Evolutionary conservation across 2,888 invertebrate genomes (phyloP).

Genomic region (Acronicta leporina): DNA sequence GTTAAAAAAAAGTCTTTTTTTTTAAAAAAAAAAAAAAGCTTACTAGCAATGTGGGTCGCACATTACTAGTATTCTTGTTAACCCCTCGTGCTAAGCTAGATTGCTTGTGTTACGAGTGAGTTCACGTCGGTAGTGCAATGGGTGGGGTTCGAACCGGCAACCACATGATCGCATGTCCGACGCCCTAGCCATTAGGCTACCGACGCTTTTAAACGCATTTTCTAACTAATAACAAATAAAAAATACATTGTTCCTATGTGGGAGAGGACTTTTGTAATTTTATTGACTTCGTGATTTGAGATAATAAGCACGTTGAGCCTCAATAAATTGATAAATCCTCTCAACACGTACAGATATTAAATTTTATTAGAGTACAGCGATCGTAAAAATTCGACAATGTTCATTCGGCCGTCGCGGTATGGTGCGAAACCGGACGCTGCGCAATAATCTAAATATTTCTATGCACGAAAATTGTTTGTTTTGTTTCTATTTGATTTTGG

Average conservation of each 20-base stretch:
- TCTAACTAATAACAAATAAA: neutral
- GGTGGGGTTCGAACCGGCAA: no score
- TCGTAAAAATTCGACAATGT: slow-evolving; percentile 68
- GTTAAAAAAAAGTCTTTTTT: no score
- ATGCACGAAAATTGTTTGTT: slow-evolving; percentile 25
- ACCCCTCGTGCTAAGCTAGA: no score
- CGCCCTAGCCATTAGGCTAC: no score
- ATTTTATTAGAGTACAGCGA: slow-evolving; percentile 67
- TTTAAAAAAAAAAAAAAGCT: no score
- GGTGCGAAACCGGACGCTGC: slow-evolving; percentile 37
- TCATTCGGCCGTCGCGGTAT: slow-evolving; percentile 42
- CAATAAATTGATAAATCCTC: slow-evolving; percentile 66
- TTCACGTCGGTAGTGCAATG: no score
- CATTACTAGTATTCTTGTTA: no score
- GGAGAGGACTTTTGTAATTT: slow-evolving; percentile 39
- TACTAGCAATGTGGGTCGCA: no score
- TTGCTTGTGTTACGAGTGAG: no score
- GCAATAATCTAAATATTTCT: slow-evolving; percentile 42
- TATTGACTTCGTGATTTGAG: slow-evolving; percentile 54
- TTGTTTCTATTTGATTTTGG: slow-evolving; percentile 24
- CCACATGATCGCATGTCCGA: no score
- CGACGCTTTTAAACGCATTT: no score
- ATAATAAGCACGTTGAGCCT: slow-evolving; percentile 62
- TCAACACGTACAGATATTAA: slow-evolving; percentile 62
- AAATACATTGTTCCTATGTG: neutral